Conservation (phyloP, 2,888 invertebrate species). For the Hyles lineata region DNA sequence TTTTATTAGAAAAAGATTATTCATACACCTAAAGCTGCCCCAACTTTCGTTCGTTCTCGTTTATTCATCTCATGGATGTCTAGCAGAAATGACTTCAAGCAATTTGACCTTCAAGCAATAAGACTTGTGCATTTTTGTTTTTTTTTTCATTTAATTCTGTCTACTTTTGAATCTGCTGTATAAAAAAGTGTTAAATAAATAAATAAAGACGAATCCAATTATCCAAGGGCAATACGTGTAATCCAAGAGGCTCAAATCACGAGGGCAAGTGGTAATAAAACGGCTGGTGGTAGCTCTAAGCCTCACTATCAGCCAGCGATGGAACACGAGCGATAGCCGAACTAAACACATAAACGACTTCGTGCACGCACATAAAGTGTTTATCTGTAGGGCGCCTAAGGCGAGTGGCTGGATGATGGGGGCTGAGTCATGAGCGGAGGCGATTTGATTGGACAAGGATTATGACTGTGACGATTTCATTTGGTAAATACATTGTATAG, state of each 20-base stretch:
- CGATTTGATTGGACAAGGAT: slow-evolving; percentile 26
- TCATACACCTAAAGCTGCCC: no score
- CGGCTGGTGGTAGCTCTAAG: slow-evolving; percentile 28
- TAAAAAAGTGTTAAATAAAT: not conserved
- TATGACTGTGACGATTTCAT: not conserved
- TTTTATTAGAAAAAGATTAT: no score
- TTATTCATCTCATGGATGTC: no score
- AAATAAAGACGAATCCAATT: not conserved
- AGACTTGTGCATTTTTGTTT: no score
- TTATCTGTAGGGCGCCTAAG: slow-evolving; percentile 73
- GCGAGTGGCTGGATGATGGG: slow-evolving; percentile 53
- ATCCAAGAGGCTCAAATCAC: slow-evolving; percentile 29
- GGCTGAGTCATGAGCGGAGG: slow-evolving; percentile 39
- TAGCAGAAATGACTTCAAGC: no score
- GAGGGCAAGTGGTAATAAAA: slow-evolving; percentile 45
- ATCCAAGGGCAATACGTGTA: not conserved
- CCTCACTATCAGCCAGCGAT: slow-evolving; percentile 46
- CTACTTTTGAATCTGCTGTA: no score
- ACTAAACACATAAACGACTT: slow-evolving; percentile 70
- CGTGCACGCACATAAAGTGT: slow-evolving; percentile 73
- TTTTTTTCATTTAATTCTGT: no score
- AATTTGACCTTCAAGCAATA: no score
- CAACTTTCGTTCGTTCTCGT: no score
- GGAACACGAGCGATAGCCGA: slow-evolving; percentile 59
- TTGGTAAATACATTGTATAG: no score